A percentile compares a stretch with the other conserved stretches of the same genome.
phyloP scores from a whole-genome alignment of 2,113 vertebrate species.

The Gobius niger region DNA sequence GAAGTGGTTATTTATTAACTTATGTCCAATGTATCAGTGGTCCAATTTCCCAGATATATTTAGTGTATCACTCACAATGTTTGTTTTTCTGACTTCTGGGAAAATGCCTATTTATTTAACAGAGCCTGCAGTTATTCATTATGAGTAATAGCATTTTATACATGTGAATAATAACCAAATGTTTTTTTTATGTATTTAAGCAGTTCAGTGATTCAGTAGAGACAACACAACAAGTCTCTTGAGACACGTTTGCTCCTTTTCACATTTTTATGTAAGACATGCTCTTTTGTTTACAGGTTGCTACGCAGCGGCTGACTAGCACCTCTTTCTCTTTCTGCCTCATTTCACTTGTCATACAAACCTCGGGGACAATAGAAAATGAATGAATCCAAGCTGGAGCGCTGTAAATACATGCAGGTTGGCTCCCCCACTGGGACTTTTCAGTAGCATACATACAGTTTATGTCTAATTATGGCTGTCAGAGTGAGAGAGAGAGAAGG shows the following conservation, averaged over 20 bases:
- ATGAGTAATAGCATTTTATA: not conserved
- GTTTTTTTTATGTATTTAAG: not conserved
- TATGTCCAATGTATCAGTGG: slow-evolving; percentile 3
- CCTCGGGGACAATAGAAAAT: slow-evolving; percentile 40
- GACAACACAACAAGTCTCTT: not conserved
- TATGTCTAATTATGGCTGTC: slow-evolving; percentile 97
- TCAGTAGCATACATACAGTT: slow-evolving; percentile 82
- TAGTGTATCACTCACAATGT: slow-evolving; percentile 7
- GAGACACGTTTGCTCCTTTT: not conserved
- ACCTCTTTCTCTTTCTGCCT: slow-evolving; percentile 49
- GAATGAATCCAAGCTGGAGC: slow-evolving; percentile 62
- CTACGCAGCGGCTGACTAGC: slow-evolving; percentile 57
- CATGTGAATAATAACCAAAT: not conserved
- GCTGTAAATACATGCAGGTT: slow-evolving; percentile 84
- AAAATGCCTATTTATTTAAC: slow-evolving; percentile 15
- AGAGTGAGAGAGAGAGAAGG: slow-evolving; percentile 86
- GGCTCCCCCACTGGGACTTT: slow-evolving; percentile 84
- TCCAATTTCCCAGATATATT: slow-evolving; percentile 14
- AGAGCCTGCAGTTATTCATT: not conserved
- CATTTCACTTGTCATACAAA: slow-evolving; percentile 37
- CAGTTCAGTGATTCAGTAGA: not conserved
- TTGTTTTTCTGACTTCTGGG: not conserved
- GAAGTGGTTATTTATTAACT: slow-evolving; percentile 31
- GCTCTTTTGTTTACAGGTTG: slow-evolving; percentile 70
- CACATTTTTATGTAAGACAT: not conserved